A percentile compares a stretch with the other conserved stretches of the same genome.
Conservation (phyloP, 2,888 invertebrate species). For the Oegoconia quadripuncta region DNA sequence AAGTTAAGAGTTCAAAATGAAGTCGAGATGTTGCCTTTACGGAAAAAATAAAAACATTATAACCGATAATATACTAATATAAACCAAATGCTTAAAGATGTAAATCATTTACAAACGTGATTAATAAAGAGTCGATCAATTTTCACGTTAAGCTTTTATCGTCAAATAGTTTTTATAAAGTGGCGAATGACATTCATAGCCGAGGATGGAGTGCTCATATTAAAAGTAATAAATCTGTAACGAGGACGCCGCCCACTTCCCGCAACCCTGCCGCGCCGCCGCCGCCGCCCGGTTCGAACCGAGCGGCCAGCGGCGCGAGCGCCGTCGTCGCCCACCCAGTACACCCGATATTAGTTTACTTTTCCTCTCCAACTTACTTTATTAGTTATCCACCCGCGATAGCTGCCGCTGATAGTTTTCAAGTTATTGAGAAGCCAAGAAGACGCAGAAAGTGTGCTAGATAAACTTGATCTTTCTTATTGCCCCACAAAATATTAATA, state of each 20-base stretch:
- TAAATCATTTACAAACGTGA: too few relatives aligned
- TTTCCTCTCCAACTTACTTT: slow-evolving; percentile 77
- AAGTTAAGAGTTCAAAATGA: neutral
- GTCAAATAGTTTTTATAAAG: slow-evolving; percentile 33
- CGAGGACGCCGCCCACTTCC: slow-evolving; percentile 44
- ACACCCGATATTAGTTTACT: slow-evolving; percentile 79
- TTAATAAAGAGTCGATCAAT: neutral
- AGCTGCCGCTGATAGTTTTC: slow-evolving; percentile 66
- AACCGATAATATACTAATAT: too few relatives aligned
- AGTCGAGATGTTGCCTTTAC: too few relatives aligned
- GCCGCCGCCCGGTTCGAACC: slow-evolving; percentile 30
- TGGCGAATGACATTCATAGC: slow-evolving; percentile 47
- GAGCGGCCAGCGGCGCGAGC: slow-evolving; percentile 26
- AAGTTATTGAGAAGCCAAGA: slow-evolving; percentile 67
- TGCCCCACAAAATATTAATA: slow-evolving; percentile 9
- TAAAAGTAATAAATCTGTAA: slow-evolving; percentile 72
- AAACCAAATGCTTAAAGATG: too few relatives aligned
- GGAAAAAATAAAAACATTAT: too few relatives aligned
- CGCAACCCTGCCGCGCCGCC: slow-evolving; percentile 63
- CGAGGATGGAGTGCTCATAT: slow-evolving; percentile 34
- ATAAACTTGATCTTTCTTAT: slow-evolving; percentile 13
- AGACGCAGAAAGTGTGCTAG: slow-evolving; percentile 32
- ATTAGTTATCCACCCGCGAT: slow-evolving; percentile 70
- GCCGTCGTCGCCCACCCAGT: slow-evolving; percentile 48
- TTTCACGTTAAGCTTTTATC: neutral